Conservation (phyloP, 2,888 invertebrate species). For the Strigamia transsilvanica region DNA sequence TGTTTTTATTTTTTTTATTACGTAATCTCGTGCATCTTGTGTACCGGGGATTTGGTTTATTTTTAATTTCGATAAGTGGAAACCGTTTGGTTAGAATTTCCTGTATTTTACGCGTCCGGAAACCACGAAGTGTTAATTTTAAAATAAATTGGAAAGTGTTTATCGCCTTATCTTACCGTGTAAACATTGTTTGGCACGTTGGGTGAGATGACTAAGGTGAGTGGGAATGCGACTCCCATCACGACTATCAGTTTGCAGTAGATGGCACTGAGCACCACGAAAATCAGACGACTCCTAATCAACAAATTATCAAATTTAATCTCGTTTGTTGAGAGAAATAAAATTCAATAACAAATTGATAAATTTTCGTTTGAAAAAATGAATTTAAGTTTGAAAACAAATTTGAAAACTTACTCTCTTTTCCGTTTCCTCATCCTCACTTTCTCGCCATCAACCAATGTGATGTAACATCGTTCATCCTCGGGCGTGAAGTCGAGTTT, state of each 20-base stretch:
- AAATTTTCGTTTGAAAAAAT: too few species aligned
- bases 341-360: too few species aligned
- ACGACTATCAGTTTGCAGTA: constrained; percentile 93
- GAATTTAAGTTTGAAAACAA: too few species aligned
- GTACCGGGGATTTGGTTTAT: too few species aligned
- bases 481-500: not conserved
- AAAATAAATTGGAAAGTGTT: not conserved
- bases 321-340: too few species aligned
- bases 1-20: too few species aligned
- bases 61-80: too few species aligned
- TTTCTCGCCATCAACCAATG: not conserved
- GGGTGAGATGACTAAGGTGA: constrained; percentile 95
- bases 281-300: not conserved
- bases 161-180: constrained; percentile 69
- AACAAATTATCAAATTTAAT: not conserved
- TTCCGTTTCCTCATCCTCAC: not conserved
- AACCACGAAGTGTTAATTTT: too few species aligned
- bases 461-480: not conserved
- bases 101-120: too few species aligned
- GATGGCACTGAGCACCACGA: constrained; percentile 81
- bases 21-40: too few species aligned
- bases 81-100: too few species aligned
- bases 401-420: not conserved
- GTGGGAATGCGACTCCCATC: constrained; percentile 93
- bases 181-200: constrained; percentile 90